phyloP scores from a whole-genome alignment of 2,888 invertebrate genomes.

The Acleris cristana region DNA sequence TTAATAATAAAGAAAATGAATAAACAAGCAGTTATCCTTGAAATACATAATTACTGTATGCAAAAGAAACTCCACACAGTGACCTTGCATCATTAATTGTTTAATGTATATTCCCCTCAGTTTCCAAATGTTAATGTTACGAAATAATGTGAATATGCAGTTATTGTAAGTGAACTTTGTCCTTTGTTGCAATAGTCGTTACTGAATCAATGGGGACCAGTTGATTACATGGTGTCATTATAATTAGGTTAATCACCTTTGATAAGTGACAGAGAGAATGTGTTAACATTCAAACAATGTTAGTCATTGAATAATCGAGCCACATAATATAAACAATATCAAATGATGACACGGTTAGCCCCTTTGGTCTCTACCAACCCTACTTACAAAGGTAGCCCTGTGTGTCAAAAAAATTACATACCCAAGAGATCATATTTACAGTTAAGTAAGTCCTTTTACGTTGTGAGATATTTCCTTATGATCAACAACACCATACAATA shows the following conservation, averaged over 20 bases:
- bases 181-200: slow-evolving; percentile 43
- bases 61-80: not conserved
- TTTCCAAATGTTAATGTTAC: slow-evolving; percentile 20
- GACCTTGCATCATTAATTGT: slow-evolving; percentile 21
- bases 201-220: slow-evolving; percentile 46
- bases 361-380: no score
- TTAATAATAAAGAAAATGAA: slow-evolving; percentile 1
- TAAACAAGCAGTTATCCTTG: slow-evolving; percentile 11
- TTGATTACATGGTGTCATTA: slow-evolving; percentile 44
- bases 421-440: no score
- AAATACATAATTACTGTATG: slow-evolving; percentile 16
- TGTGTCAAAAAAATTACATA: no score
- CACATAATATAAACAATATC: no score
- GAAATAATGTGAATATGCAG: slow-evolving; percentile 22
- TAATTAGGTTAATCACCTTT: slow-evolving; percentile 47
- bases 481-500: no score
- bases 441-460: no score
- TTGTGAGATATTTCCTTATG: no score
- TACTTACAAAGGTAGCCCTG: no score
- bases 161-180: slow-evolving; percentile 25
- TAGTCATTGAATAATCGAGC: slow-evolving; percentile 14
- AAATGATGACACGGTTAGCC: no score
- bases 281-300: slow-evolving; percentile 24
- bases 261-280: slow-evolving; percentile 24
- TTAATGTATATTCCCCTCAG: slow-evolving; percentile 7